phyloP scores from a whole-genome alignment of 2,888 invertebrate species.

The Euproctis similis region DNA sequence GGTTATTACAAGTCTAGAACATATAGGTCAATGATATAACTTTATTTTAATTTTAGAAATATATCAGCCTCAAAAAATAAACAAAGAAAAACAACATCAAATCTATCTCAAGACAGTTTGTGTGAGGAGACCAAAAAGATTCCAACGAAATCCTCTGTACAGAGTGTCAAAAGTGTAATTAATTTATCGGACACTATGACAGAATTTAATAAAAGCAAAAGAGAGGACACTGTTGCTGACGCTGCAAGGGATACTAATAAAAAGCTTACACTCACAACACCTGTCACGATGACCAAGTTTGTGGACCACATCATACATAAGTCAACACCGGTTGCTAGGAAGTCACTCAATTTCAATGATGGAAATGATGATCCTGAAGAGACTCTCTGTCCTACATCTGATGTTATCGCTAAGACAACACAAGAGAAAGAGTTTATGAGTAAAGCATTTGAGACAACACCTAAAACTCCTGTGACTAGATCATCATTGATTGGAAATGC shows the following conservation, averaged over 20 bases:
- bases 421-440: constrained; percentile 58
- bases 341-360: constrained; percentile 42
- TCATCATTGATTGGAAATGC: constrained; percentile 17
- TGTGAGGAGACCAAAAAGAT: constrained; percentile 17
- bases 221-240: constrained; percentile 35
- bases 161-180: constrained; percentile 31
- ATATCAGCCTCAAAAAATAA: constrained; percentile 38
- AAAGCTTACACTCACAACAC: constrained; percentile 42
- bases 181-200: constrained; percentile 36
- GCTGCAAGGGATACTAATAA: constrained; percentile 16
- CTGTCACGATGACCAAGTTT: constrained; percentile 54
- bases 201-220: constrained; percentile 27
- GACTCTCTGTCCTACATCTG: constrained; percentile 43
- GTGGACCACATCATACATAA: constrained; percentile 51
- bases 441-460: constrained; percentile 51
- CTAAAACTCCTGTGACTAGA: constrained; percentile 26
- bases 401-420: constrained; percentile 42
- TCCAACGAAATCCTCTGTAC: constrained; percentile 11
- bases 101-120: constrained; percentile 23
- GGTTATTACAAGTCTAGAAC: no score
- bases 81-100: no score
- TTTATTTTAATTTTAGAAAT: no score
- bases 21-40: no score
- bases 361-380: constrained; percentile 32
- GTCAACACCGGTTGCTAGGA: constrained; percentile 59